Percentiles rank a stretch among this genome's conserved stretches.
These are phyloP conservation scores for Pipa parva DNA, from an alignment of 2,113 vertebrate species.

Conservation along the genomic window DNA sequence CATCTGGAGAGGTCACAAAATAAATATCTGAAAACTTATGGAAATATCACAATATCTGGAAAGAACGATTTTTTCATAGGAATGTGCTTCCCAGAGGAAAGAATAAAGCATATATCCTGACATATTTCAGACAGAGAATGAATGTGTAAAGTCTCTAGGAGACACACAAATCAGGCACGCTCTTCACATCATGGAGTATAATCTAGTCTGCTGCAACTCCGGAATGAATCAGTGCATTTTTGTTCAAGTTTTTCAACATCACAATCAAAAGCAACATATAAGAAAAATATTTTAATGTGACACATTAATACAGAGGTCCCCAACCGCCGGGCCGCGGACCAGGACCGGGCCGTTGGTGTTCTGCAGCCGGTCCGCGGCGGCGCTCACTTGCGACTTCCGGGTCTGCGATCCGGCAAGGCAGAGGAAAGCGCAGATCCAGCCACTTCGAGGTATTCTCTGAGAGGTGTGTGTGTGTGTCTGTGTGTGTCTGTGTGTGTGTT, in stretches of 20 bases:
- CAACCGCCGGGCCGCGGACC: slow-evolving; percentile 61
- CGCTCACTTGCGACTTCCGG: no score
- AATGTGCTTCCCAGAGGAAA: slow-evolving; percentile 39
- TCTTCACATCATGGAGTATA: slow-evolving; percentile 48
- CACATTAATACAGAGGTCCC: slow-evolving; percentile 58
- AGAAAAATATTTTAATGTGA: slow-evolving; percentile 60
- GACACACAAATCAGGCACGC: slow-evolving; percentile 54
- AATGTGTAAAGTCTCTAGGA: slow-evolving; percentile 44
- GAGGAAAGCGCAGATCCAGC: no score
- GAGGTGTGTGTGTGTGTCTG: no score
- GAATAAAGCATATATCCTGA: slow-evolving; percentile 50
- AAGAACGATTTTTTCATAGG: slow-evolving; percentile 39
- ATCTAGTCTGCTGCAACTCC: slow-evolving; percentile 52
- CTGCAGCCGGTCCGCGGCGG: no score
- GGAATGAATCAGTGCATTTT: slow-evolving; percentile 53
- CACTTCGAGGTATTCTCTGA: no score
- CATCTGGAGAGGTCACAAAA: background rate
- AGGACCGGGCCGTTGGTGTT: no score
- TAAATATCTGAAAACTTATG: slow-evolving; percentile 8
- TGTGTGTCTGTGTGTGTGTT: no score
- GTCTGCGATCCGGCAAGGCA: no score
- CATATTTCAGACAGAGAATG: slow-evolving; percentile 49
- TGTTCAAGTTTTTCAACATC: slow-evolving; percentile 43
- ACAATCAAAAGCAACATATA: slow-evolving; percentile 55
- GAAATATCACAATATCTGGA: slow-evolving; percentile 24